These are phyloP conservation scores for Thymallus thymallus DNA, from an alignment of 2,113 vertebrate species.

Conservation along the genomic window DNA sequence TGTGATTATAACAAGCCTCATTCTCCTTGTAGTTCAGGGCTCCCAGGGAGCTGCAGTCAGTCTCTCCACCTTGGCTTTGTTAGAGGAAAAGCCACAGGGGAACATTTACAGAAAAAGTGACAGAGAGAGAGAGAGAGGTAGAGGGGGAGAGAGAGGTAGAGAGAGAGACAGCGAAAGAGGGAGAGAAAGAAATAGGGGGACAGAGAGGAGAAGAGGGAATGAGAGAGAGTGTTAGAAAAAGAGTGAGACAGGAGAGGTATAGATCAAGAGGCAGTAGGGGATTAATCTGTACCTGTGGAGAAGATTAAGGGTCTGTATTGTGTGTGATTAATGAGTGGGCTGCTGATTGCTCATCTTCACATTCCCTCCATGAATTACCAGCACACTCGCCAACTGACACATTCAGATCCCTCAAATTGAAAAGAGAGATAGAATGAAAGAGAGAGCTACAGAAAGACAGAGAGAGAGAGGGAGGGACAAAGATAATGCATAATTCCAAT, in stretches of 20 bases:
- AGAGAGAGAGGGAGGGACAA: neutral
- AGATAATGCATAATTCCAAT: neutral
- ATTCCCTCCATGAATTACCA: slow-evolving; percentile 65
- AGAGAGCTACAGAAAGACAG: neutral
- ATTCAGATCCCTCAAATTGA: slow-evolving; percentile 16
- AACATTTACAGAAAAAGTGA: slow-evolving; percentile 16
- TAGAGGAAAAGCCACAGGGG: slow-evolving; percentile 6
- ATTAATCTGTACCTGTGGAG: slow-evolving; percentile 62
- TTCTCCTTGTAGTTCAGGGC: slow-evolving; percentile 26
- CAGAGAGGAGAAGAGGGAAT: neutral
- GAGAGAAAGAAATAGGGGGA: slow-evolving; percentile 8
- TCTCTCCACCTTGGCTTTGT: neutral
- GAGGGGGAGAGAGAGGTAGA: neutral
- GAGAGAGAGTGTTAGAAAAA: neutral
- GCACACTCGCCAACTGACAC: slow-evolving; percentile 25
- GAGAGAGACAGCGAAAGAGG: neutral
- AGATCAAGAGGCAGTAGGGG: neutral
- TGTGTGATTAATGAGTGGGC: slow-evolving; percentile 67
- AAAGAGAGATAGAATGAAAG: neutral
- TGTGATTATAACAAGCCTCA: slow-evolving; percentile 34
- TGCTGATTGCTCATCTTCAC: slow-evolving; percentile 64
- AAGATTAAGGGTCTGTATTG: slow-evolving; percentile 66
- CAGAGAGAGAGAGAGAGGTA: slow-evolving; percentile 1
- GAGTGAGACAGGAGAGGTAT: neutral
- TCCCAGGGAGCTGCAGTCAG: slow-evolving; percentile 13